These are phyloP conservation scores for Tolmerus cingulatus DNA, from an alignment of 2,888 invertebrate species.

Conservation along the genomic window DNA sequence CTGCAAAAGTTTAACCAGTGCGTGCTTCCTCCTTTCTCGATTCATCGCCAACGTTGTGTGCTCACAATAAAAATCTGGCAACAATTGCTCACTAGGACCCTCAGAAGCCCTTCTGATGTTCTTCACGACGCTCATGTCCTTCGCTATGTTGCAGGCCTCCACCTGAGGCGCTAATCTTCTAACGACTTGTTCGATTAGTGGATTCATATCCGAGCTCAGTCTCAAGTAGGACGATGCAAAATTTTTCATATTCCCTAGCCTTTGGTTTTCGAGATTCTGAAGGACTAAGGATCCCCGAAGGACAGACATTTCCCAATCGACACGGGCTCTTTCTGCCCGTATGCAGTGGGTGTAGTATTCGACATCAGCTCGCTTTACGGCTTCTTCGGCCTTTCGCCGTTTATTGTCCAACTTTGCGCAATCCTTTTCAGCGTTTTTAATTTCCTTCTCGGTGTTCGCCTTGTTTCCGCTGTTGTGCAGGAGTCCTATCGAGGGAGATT, in stretches of 20 bases:
- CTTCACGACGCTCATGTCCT: constrained; percentile 61
- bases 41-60: constrained; percentile 94
- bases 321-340: constrained; percentile 85
- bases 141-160: constrained; percentile 61
- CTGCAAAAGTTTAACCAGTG: constrained; percentile 83
- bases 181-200: constrained; percentile 75
- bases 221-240: constrained; percentile 73
- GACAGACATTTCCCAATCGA: constrained; percentile 93
- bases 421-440: constrained; percentile 70
- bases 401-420: constrained; percentile 84
- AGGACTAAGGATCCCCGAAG: constrained; percentile 85
- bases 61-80: constrained; percentile 95
- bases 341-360: constrained; percentile 93
- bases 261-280: constrained; percentile 89
- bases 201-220: constrained; percentile 76
- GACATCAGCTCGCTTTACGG: constrained; percentile 89
- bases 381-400: constrained; percentile 87
- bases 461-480: constrained; percentile 53
- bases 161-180: constrained; percentile 58
- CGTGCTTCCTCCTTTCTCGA: constrained; percentile 85
- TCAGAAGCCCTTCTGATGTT: constrained; percentile 63
- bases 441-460: constrained; percentile 60
- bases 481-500: constrained; percentile 62
- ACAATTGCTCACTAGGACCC: constrained; percentile 78
- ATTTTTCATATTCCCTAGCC: constrained; percentile 81